Conservation (phyloP, 2,888 invertebrate species). For the Neocrepidodera transversa region DNA sequence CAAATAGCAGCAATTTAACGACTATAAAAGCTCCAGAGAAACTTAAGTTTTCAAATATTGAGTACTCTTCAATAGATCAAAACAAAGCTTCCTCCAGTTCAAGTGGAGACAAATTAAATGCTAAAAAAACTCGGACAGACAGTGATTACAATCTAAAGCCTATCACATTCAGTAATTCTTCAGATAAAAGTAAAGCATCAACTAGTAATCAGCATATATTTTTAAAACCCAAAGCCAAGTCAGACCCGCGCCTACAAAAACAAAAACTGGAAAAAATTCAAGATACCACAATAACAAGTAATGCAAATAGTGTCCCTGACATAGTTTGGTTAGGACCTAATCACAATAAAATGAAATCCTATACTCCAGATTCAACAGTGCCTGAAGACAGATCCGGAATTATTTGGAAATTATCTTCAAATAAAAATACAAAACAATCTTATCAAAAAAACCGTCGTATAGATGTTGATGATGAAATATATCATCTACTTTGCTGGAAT, state of each 20-base stretch:
- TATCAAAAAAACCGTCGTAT: conserved; percentile 20
- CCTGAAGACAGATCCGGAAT: conserved; percentile 23
- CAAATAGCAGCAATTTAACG: not conserved
- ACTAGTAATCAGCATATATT: not conserved
- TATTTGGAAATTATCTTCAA: conserved; percentile 19
- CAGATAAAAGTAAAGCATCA: too few relatives aligned
- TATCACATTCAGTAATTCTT: too few relatives aligned
- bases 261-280: conserved; percentile 20
- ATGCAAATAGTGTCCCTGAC: conserved; percentile 20
- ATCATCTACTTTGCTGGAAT: conserved; percentile 70
- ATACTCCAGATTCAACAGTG: conserved; percentile 29
- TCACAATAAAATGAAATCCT: not conserved
- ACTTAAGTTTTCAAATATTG: conserved; percentile 45
- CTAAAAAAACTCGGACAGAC: not conserved
- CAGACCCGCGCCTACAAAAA: not conserved
- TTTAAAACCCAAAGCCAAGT: not conserved
- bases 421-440: not conserved
- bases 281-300: conserved; percentile 32
- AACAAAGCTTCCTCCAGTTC: not conserved
- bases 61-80: not conserved
- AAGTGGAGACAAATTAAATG: not conserved
- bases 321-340: not conserved
- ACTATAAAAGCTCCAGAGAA: conserved; percentile 44
- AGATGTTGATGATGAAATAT: conserved; percentile 61
- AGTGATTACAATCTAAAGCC: not conserved